Percentiles rank a stretch among this genome's conserved stretches.
Conservation (phyloP, 2,113 vertebrate species). For the Addax nasomaculatus region DNA sequence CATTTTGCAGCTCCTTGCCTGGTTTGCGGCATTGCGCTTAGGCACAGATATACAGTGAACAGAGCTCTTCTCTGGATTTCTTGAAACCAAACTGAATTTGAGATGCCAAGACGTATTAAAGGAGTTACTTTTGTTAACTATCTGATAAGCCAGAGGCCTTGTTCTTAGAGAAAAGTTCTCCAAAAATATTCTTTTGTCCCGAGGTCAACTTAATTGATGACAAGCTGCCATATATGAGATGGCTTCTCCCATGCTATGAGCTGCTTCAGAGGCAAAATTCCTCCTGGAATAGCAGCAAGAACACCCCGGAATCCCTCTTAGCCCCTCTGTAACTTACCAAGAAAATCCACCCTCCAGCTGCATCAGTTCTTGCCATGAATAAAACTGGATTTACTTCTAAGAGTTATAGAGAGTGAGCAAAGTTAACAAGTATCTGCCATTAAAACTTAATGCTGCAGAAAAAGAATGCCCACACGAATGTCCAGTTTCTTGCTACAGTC, state of each 20-base stretch:
- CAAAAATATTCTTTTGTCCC: not conserved
- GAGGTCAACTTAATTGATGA: not conserved
- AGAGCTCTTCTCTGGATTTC: not conserved
- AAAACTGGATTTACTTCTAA: not conserved
- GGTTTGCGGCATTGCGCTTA: not conserved
- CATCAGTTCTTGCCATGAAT: not conserved
- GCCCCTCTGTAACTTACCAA: not conserved
- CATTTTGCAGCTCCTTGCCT: not conserved
- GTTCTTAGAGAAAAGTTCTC: not conserved
- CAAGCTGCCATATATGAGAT: not conserved
- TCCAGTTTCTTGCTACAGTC: not conserved
- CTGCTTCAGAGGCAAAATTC: not conserved
- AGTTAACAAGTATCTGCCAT: not conserved
- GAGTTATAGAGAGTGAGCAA: not conserved
- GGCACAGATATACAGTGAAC: not conserved
- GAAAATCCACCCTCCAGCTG: not conserved
- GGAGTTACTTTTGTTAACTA: not conserved
- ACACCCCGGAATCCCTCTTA: not conserved
- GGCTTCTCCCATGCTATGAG: not conserved
- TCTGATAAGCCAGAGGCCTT: not conserved
- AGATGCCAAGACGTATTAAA: conserved; percentile 27
- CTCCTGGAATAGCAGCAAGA: not conserved
- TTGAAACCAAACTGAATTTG: not conserved
- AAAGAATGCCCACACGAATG: not conserved
- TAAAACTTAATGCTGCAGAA: conserved; percentile 6